phyloP scores from a whole-genome alignment of 2,113 vertebrate species.

The Pomatorhinus ruficollis region DNA sequence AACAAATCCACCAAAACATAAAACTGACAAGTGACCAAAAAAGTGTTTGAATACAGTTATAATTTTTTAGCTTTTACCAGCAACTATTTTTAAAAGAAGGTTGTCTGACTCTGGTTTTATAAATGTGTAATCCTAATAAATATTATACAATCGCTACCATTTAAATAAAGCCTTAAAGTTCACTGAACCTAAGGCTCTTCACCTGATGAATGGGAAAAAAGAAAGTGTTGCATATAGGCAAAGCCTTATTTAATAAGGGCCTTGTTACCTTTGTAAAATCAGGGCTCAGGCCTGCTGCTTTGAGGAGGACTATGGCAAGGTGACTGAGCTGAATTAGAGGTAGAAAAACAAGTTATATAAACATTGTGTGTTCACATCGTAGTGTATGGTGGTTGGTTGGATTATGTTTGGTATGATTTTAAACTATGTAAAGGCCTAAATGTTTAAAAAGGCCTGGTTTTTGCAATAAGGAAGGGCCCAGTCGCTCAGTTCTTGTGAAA shows the following conservation, averaged over 20 bases:
- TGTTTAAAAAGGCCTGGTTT: neutral
- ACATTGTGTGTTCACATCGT: fast-evolving
- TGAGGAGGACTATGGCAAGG: neutral
- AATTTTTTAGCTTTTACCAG: neutral
- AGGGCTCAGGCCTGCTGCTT: neutral
- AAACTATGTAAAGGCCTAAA: neutral
- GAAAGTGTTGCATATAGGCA: neutral
- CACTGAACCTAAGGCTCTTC: neutral
- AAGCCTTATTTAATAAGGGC: neutral
- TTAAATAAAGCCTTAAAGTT: neutral
- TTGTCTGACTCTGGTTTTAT: neutral
- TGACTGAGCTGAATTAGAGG: neutral
- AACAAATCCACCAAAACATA: neutral
- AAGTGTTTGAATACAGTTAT: neutral
- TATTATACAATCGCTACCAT: fast-evolving
- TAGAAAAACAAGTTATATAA: neutral
- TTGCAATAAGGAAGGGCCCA: neutral
- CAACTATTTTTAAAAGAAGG: neutral
- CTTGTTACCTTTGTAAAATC: neutral
- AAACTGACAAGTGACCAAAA: neutral
- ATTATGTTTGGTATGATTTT: neutral
- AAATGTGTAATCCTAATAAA: neutral
- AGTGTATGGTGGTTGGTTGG: neutral
- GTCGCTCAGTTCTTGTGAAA: neutral
- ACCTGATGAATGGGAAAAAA: neutral